Conservation (phyloP, 1,140 invertebrate species). For the Branchinecta lindahli region DNA sequence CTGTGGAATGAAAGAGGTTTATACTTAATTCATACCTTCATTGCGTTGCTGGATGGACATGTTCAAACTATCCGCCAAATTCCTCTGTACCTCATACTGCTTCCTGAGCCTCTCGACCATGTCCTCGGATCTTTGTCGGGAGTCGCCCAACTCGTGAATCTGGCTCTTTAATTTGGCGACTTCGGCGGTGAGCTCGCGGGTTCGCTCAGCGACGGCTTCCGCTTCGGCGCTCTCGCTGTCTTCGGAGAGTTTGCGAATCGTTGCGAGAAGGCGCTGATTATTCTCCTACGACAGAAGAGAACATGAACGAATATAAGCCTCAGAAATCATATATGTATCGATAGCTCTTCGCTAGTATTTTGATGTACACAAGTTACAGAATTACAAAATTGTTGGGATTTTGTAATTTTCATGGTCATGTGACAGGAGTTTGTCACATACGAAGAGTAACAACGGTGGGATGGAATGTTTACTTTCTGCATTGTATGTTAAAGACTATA, state of each 20-base stretch:
- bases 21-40: background rate
- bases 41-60: background rate
- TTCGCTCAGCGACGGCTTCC: background rate
- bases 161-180: background rate
- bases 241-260: constrained; percentile 2
- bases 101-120: background rate
- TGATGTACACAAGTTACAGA: too few species aligned
- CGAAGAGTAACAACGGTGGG: too few species aligned
- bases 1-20: too few species aligned
- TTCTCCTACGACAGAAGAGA: background rate
- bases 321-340: too few species aligned
- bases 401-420: too few species aligned
- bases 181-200: background rate
- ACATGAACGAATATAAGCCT: background rate
- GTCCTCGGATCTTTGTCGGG: background rate
- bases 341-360: too few species aligned
- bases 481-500: too few species aligned
- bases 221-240: background rate
- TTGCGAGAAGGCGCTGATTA: background rate
- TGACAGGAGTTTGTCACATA: too few species aligned
- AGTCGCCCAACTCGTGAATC: background rate
- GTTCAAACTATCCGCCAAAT: background rate
- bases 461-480: too few species aligned
- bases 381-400: too few species aligned
- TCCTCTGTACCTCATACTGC: background rate